These are phyloP conservation scores for Aplochiton taeniatus DNA, from an alignment of 2,797 vertebrate genomes.

Conservation along the genomic window DNA sequence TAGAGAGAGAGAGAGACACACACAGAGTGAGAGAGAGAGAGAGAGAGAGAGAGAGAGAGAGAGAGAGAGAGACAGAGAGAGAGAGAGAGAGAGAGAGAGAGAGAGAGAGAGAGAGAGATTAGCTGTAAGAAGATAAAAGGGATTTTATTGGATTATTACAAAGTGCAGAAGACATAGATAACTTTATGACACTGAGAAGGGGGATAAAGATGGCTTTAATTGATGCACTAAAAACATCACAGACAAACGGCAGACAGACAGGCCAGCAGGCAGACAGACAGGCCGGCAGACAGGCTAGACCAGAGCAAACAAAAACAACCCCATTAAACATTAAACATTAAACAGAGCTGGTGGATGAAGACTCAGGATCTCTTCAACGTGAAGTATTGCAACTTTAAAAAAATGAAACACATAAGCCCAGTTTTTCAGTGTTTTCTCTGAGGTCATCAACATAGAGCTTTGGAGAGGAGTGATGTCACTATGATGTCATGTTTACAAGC, in stretches of 20 bases:
- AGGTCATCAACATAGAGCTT: too few species aligned
- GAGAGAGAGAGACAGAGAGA: background rate
- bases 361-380: too few species aligned
- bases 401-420: too few species aligned
- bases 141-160: background rate
- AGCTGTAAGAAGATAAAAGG: background rate
- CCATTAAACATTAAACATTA: too few species aligned
- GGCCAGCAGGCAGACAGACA: constrained; percentile 1
- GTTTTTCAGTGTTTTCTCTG: too few species aligned
- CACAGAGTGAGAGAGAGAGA: background rate
- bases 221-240: background rate
- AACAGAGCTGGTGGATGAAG: too few species aligned
- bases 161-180: background rate
- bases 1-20: background rate
- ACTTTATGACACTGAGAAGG: constrained; percentile 28
- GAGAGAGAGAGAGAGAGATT: background rate
- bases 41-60: background rate
- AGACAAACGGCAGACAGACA: constrained; percentile 2
- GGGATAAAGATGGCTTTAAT: constrained; percentile 16
- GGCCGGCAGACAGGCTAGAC: constrained; percentile 29
- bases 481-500: background rate
- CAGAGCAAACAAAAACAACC: constrained; percentile 12
- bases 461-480: background rate
- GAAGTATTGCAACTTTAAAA: too few species aligned
- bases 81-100: background rate